Percentiles rank a stretch among this genome's conserved stretches.
phyloP scores from a whole-genome alignment of 2,888 invertebrate species.

The Tineola bisselliella region DNA sequence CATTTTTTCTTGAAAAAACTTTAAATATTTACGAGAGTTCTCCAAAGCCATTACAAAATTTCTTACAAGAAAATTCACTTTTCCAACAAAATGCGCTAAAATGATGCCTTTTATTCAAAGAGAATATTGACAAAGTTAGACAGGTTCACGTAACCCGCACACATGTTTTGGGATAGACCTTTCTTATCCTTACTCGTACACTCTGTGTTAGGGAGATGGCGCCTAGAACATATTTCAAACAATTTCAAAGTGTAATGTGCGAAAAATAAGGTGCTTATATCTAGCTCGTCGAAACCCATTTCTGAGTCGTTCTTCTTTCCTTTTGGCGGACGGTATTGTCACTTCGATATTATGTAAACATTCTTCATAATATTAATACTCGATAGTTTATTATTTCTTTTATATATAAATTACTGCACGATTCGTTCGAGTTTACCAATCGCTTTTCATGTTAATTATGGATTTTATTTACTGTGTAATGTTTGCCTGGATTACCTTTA shows the following conservation, averaged over 20 bases:
- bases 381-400: not conserved
- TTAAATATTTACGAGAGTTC: not conserved
- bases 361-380: not conserved
- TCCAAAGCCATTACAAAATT: constrained; percentile 1
- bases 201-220: constrained; percentile 24
- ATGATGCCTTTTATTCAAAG: constrained; percentile 6
- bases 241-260: constrained; percentile 62
- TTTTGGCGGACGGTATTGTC: not conserved
- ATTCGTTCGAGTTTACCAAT: too few relatives aligned
- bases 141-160: constrained; percentile 27
- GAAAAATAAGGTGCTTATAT: constrained; percentile 60
- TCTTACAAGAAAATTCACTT: not conserved
- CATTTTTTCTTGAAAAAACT: not conserved
- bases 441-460: not conserved
- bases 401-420: not conserved
- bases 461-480: not conserved
- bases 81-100: constrained; percentile 4
- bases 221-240: constrained; percentile 55
- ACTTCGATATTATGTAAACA: not conserved
- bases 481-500: not conserved
- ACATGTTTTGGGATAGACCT: constrained; percentile 11
- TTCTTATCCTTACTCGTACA: constrained; percentile 6
- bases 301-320: not conserved
- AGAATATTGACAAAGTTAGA: constrained; percentile 12
- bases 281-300: constrained; percentile 14